Evolutionary conservation across 2,113 vertebrate genomes (phyloP).

Genomic region (Chunga burmeisteri): DNA sequence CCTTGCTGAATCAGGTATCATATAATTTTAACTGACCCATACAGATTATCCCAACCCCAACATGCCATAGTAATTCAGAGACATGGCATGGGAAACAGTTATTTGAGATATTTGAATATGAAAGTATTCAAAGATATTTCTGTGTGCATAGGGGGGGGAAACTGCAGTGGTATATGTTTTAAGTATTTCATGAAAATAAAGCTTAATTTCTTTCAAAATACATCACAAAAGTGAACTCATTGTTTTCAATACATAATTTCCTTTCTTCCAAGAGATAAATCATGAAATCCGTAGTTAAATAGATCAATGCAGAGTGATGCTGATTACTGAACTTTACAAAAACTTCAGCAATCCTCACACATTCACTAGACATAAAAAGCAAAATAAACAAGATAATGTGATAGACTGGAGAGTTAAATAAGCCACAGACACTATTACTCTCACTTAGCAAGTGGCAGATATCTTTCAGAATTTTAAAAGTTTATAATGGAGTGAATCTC

Average conservation of each 20-base stretch:
- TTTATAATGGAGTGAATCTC: background rate
- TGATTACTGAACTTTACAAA: background rate
- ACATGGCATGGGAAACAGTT: background rate
- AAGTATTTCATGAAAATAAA: background rate
- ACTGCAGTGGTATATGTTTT: background rate
- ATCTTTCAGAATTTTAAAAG: background rate
- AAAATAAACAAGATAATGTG: background rate
- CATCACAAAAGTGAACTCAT: background rate
- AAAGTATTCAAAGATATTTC: background rate
- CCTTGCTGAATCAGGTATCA: background rate
- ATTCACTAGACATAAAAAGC: background rate
- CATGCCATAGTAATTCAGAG: background rate
- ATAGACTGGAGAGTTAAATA: background rate
- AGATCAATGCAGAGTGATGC: background rate
- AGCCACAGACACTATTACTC: background rate
- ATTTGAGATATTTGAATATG: background rate
- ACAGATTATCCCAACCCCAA: background rate
- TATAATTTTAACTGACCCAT: background rate
- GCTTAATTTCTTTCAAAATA: background rate
- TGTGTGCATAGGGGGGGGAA: fast-evolving
- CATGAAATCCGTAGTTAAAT: background rate
- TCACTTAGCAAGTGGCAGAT: background rate
- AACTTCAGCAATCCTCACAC: background rate
- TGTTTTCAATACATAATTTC: background rate
- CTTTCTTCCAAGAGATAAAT: background rate